Evolutionary conservation across 2,113 vertebrate genomes (phyloP).

Genomic region (Camarhynchus parvulus): DNA sequence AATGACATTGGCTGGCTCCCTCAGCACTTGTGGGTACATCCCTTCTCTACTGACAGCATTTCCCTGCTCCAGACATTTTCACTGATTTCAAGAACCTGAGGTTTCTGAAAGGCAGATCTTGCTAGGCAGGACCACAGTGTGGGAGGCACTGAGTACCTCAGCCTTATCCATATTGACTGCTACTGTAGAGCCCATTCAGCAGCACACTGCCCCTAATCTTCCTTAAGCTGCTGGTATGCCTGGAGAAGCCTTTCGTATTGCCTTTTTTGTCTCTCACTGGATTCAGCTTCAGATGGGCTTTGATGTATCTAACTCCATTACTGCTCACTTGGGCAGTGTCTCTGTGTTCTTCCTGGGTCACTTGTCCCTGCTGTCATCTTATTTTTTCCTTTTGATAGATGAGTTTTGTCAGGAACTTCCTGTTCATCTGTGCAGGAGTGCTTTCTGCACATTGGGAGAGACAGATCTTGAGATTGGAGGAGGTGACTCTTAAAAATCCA

Average conservation of each 20-base stretch:
- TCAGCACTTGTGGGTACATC: neutral
- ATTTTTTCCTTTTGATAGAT: neutral
- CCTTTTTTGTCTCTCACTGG: neutral
- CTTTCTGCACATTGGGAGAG: neutral
- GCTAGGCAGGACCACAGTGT: neutral
- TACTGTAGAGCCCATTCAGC: neutral
- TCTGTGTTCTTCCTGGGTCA: neutral
- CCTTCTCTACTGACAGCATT: neutral
- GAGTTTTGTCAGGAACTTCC: neutral
- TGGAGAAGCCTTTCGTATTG: neutral
- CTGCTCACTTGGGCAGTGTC: neutral
- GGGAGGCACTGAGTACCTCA: neutral
- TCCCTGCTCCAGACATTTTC: neutral
- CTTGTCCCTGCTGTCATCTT: neutral
- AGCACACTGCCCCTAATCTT: neutral
- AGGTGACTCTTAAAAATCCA: neutral
- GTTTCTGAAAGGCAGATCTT: neutral
- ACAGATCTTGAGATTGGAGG: neutral
- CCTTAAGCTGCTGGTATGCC: neutral
- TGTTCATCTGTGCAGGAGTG: neutral
- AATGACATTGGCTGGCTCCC: neutral
- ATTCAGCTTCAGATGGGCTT: neutral
- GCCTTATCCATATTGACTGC: accelerated
- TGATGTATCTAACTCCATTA: neutral
- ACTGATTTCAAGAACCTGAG: neutral